These are phyloP conservation scores for Peromyscus maniculatus DNA, from an alignment of 2,113 vertebrate species.

Conservation along the genomic window DNA sequence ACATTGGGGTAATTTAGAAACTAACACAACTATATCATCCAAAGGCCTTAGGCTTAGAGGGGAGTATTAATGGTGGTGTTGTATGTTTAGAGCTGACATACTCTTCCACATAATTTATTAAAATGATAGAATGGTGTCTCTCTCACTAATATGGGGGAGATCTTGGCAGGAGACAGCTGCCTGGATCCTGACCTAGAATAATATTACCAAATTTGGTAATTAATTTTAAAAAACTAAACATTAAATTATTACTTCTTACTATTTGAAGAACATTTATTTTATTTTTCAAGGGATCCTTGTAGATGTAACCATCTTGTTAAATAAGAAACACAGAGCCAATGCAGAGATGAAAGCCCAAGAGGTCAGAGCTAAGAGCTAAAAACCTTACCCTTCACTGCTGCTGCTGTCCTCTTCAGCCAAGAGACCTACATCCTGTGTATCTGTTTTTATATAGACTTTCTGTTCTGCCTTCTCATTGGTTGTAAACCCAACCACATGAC, in stretches of 20 bases:
- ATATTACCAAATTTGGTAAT: conserved; percentile 39
- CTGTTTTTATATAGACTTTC: too few relatives aligned
- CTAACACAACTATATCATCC: conserved; percentile 6
- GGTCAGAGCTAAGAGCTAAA: too few relatives aligned
- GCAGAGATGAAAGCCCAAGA: too few relatives aligned
- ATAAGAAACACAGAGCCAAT: too few relatives aligned
- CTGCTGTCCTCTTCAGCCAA: too few relatives aligned
- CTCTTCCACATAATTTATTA: conserved; percentile 24
- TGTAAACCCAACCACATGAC: too few relatives aligned
- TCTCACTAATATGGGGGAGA: conserved; percentile 9
- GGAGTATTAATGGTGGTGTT: conserved; percentile 10
- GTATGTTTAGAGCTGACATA: conserved; percentile 32
- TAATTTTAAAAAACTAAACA: conserved; percentile 45
- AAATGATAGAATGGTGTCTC: conserved; percentile 46
- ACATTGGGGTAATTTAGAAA: conserved; percentile 49
- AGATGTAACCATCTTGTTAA: too few relatives aligned
- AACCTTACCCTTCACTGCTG: too few relatives aligned
- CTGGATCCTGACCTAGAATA: conserved; percentile 9
- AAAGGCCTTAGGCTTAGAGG: background rate
- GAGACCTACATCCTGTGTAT: too few relatives aligned
- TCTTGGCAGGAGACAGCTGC: conserved; percentile 26
- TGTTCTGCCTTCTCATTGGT: too few relatives aligned
- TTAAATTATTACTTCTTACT: conserved; percentile 29
- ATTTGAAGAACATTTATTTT: background rate
- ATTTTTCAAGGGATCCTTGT: background rate